Base-by-base conservation (phyloP, 2,113 vertebrate species). In the Nibea coibor region DNA sequence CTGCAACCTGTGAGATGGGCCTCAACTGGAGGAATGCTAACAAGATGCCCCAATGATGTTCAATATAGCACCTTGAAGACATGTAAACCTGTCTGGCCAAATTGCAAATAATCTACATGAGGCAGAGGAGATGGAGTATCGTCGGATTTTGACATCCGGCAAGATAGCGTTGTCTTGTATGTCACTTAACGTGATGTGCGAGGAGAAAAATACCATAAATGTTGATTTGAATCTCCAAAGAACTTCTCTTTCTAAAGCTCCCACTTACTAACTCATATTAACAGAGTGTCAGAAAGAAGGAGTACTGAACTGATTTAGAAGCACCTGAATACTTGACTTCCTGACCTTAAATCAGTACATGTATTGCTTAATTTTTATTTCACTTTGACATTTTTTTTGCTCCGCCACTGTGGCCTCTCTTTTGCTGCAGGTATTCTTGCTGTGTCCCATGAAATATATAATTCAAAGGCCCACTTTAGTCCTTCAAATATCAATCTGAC, bases 81-180 rank as follows among this genome's bases (percentile, higher is more conserved):
- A 75, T 84, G 83, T 80, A 88, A 88, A 86, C 78, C 51, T 48
- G 67, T 57, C 47, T 0, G 28, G 20, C 45, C 69, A 90, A 88
- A 91, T 89, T 81, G 81, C 65, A 89, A 83, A 92, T 87, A 90
- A 89, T 90, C 79, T 80, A 72, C 77, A 69, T 77, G 43, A 87
- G 84, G 83, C 81, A 70, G 69, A 79, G 68, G 66, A 84, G 82
- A 89, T 69, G 79, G 75, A 78, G 83, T 14, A 63, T 63, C 5
- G 14, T 75, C 10, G 65, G 28, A 61, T 75, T 84, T 82, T 90
- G 92, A 91, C 89, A 77, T 81, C 53, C 72, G 47, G 62, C 2
- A 17, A 89, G 76, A 90, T 75, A 72, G 80, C n/a, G 16, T 78
- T 83, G 80, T 82, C 81, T 86, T 48, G 42, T 88, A 84, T 90